phyloP scores from a whole-genome alignment of 2,113 vertebrate genomes.

The Myanophis thanlyinensis region DNA sequence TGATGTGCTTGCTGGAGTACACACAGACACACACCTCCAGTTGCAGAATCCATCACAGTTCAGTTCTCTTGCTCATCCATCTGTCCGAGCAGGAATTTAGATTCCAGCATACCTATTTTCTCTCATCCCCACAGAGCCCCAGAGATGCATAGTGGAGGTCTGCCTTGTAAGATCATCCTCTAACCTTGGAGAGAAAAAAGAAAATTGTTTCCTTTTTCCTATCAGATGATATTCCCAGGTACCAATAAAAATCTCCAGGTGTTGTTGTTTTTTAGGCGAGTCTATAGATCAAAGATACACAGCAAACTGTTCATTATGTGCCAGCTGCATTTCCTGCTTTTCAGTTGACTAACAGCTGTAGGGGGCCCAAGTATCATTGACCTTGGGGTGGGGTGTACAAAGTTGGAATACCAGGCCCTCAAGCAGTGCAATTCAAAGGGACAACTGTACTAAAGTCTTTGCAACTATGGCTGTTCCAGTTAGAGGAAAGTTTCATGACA shows the following conservation, averaged over 20 bases:
- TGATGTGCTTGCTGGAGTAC: neutral
- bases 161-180: neutral
- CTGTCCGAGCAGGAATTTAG: neutral
- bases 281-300: neutral
- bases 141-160: neutral
- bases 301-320: neutral
- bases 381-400: neutral
- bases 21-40: neutral
- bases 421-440: neutral
- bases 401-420: neutral
- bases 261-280: neutral
- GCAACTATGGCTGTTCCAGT: neutral
- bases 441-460: neutral
- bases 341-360: neutral
- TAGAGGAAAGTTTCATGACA: too few relatives aligned
- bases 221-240: neutral
- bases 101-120: neutral
- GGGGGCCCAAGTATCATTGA: neutral
- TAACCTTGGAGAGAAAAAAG: neutral
- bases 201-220: neutral
- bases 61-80: neutral
- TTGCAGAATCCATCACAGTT: neutral
- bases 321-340: neutral
- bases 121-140: neutral
- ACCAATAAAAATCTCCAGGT: neutral